phyloP scores from a whole-genome alignment of 2,113 vertebrate species.

The Oryzias woworae region DNA sequence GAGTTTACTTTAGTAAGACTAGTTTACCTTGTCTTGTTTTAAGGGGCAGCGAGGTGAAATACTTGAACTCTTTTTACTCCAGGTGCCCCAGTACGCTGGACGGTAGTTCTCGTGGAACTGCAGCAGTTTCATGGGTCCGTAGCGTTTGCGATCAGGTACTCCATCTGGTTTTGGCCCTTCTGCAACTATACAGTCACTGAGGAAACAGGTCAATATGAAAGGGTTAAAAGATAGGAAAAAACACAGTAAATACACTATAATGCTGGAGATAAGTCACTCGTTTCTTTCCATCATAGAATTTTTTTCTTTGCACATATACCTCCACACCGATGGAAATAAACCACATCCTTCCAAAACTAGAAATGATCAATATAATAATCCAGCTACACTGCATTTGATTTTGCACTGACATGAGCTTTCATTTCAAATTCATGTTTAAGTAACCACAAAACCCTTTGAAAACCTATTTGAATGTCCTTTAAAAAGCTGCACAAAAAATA shows the following conservation, averaged over 20 bases:
- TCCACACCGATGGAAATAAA: too few species aligned
- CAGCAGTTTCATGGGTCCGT: constrained; percentile 92
- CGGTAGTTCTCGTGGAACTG: constrained; percentile 93
- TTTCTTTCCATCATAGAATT: not conserved
- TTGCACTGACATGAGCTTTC: too few species aligned
- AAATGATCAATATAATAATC: too few species aligned
- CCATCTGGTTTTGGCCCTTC: constrained; percentile 72
- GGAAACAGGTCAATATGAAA: not conserved
- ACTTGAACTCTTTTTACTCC: constrained; percentile 82
- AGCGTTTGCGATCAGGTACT: constrained; percentile 78
- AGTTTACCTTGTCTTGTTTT: constrained; percentile 82
- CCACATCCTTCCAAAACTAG: too few species aligned
- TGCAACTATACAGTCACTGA: constrained; percentile 78
- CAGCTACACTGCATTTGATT: too few species aligned
- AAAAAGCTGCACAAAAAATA: too few species aligned
- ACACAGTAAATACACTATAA: not conserved
- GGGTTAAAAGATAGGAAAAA: not conserved
- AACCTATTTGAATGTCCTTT: too few species aligned
- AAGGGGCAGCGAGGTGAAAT: constrained; percentile 86
- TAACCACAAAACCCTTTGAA: too few species aligned
- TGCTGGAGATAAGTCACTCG: too few species aligned
- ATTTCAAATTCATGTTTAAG: too few species aligned
- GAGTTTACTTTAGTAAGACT: accelerated
- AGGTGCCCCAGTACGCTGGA: constrained; percentile 97
- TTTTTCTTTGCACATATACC: not conserved